phyloP scores from a whole-genome alignment of 2,797 vertebrate genomes.

The Spondyliosoma cantharus region DNA sequence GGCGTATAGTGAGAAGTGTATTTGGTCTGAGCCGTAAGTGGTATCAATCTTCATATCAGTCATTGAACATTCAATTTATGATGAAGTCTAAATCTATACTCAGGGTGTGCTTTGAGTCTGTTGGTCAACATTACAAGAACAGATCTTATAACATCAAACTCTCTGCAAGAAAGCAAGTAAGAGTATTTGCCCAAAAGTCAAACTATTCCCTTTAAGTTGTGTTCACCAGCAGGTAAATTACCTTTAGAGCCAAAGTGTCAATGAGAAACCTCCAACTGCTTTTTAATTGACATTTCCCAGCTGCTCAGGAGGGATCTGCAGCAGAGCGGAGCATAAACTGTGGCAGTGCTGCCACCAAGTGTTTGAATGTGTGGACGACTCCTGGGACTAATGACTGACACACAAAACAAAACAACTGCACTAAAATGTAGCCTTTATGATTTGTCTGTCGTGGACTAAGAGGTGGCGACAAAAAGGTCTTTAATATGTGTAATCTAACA shows the following conservation, averaged over 20 bases:
- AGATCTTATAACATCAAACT: neutral
- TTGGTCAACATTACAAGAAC: too few species aligned
- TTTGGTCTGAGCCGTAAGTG: too few species aligned
- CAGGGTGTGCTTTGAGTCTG: too few species aligned
- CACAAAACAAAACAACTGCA: constrained; percentile 29
- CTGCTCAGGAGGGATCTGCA: neutral
- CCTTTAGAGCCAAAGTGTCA: constrained; percentile 18
- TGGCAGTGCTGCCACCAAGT: constrained; percentile 55
- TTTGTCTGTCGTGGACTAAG: constrained; percentile 15
- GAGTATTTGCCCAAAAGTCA: neutral
- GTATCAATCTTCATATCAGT: too few species aligned
- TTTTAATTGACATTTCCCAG: neutral
- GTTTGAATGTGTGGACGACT: constrained; percentile 21
- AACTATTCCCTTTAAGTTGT: neutral
- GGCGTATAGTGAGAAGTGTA: too few species aligned
- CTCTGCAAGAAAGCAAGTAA: neutral
- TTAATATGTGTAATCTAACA: constrained; percentile 34
- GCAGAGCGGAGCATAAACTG: neutral
- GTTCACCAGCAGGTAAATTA: constrained; percentile 7
- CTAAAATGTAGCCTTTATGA: constrained; percentile 36
- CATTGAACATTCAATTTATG: too few species aligned
- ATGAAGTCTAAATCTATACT: too few species aligned
- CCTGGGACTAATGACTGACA: constrained; percentile 23
- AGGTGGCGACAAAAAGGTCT: neutral
- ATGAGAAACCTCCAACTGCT: constrained; percentile 14